Evolutionary conservation across 2,113 vertebrate species (phyloP).

Genomic region (Dromas ardeola): DNA sequence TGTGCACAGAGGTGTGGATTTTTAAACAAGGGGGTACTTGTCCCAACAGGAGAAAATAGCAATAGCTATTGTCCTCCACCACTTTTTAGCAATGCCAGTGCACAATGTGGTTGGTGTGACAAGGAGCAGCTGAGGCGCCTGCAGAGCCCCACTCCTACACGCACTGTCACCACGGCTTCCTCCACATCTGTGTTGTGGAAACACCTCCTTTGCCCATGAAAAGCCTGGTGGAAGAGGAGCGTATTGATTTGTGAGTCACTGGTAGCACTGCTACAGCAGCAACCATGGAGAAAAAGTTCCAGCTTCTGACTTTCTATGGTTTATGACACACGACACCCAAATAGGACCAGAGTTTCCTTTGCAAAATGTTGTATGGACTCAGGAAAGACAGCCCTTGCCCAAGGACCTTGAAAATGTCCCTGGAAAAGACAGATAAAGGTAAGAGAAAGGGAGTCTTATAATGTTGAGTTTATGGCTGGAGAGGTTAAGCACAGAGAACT

Average conservation of each 20-base stretch:
- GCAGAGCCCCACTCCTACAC: not conserved
- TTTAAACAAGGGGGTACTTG: constrained; percentile 25
- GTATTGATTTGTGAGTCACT: not conserved
- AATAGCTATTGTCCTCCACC: not conserved
- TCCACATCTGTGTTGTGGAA: constrained; percentile 5
- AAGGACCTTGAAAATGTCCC: not conserved
- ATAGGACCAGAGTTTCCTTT: not conserved
- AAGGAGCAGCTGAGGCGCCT: not conserved
- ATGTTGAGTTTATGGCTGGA: not conserved
- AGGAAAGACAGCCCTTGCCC: not conserved
- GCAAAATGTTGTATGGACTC: not conserved
- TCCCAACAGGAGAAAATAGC: constrained; percentile 31
- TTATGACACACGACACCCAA: not conserved
- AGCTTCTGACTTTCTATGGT: not conserved
- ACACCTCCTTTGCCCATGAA: not conserved
- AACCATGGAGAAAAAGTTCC: not conserved
- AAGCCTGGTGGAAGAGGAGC: not conserved
- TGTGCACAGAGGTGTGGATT: not conserved
- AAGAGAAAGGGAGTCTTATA: not conserved
- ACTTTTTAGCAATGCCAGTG: not conserved
- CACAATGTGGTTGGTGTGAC: not conserved
- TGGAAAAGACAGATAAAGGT: not conserved
- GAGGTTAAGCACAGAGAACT: not conserved
- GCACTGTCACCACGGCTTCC: not conserved
- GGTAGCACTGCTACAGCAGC: not conserved